Evolutionary conservation across 2,888 invertebrate genomes (phyloP), one percentile per base, ranked within the genome.

Genomic region (Colostygia pectinataria): DNA sequence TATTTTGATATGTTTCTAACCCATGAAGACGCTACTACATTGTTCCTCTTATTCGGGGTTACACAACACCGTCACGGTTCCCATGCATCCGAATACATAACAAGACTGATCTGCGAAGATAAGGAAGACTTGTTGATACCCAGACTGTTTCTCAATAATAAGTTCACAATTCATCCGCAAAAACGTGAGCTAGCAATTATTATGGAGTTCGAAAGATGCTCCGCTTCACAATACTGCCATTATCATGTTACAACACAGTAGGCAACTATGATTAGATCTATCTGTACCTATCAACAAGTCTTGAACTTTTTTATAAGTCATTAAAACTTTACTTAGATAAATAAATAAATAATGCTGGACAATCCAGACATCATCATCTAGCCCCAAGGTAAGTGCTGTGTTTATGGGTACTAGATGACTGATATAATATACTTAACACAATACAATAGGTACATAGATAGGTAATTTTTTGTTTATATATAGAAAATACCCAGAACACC

Each of bases 141-240:
- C 71, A 71, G 71, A 72, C 77, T 62, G 75, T 86, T 85, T 81
- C 85, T 74, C 77, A 83, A 83, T 83, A 79, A 80, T 80, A 79
- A 79, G 76, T 81, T 80, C 79, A 72, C 71, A 79, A 80, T 58
- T 61, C 70, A 71, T 74, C 78, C 68, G 76, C 83, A 87, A 87
- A 88, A 88, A 88, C 86, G 85, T 87, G 86, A 83, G 83, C 67
- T 61, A 74, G 75, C 71, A 68, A 77, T 76, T 79, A 78, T 77
- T 71, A 71, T 71, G 68, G 69, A 68, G 77, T 71, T 74, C 63
- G 68, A 72, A 68, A 74, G 75, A 67, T 76, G 73, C 72, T 71
- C 71, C 65, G 75, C 74, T 74, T 80, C 74, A 81, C 80, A 80
- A 83, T 83, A 71, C 80, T 71, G 71, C 70, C 78, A 82, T 84